Evolutionary conservation across 1,140 invertebrate species (phyloP).

Genomic region (Dendroctonus valens): DNA sequence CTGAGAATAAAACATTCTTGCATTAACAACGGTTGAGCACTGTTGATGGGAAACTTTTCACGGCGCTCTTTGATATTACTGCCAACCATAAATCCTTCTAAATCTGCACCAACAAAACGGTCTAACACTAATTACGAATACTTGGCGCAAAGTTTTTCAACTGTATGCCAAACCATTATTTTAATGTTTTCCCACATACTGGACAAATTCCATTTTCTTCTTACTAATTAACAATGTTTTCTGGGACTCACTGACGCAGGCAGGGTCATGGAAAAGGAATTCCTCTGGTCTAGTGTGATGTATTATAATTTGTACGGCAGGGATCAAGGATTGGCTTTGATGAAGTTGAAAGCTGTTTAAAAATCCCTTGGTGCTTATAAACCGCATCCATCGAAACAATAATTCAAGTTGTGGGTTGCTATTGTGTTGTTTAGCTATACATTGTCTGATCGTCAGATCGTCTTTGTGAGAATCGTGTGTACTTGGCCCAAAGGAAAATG

Average conservation of each 20-base stretch:
- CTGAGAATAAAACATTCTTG: constrained; percentile 27
- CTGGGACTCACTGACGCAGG: no score
- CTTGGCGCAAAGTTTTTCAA: neutral
- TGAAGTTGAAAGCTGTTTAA: neutral
- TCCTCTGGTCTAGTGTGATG: no score
- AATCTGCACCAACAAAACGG: constrained; percentile 18
- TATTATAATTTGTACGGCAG: no score
- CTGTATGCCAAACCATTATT: neutral
- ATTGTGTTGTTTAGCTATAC: constrained; percentile 19
- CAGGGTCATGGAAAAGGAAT: no score
- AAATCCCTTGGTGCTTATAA: constrained; percentile 6
- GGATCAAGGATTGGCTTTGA: no score
- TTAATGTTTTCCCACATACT: neutral
- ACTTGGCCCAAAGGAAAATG: constrained; percentile 16
- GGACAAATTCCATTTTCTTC: neutral
- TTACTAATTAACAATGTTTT: no score
- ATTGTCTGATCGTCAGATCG: constrained; percentile 16
- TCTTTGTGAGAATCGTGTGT: constrained; percentile 17
- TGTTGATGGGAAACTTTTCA: constrained; percentile 31
- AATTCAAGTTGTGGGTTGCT: constrained; percentile 18
- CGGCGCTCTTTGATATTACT: constrained; percentile 25
- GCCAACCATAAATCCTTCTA: neutral
- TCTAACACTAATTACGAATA: neutral
- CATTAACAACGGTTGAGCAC: constrained; percentile 28
- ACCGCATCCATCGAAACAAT: constrained; percentile 8